phyloP scores from a whole-genome alignment of 2,797 vertebrate genomes.

The Parauchenoglanis punctatus region DNA sequence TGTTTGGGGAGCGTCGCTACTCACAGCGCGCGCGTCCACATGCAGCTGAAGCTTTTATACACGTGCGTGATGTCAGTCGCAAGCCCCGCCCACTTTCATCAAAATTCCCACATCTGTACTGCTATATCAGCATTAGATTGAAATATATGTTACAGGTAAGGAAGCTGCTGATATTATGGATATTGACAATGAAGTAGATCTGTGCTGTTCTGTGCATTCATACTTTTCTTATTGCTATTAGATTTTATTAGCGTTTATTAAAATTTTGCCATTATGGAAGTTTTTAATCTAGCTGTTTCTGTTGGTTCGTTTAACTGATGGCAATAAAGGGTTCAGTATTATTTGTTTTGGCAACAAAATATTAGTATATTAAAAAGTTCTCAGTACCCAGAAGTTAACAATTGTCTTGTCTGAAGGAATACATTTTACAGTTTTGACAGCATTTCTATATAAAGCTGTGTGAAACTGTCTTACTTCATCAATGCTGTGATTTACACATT shows the following conservation, averaged over 20 bases:
- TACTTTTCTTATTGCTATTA: neutral
- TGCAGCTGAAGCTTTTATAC: slow-evolving; percentile 82
- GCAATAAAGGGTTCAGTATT: neutral
- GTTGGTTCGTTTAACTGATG: neutral
- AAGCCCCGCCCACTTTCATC: slow-evolving; percentile 63
- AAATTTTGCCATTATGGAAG: neutral
- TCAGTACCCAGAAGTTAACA: neutral
- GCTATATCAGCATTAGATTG: neutral
- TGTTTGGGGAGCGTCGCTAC: slow-evolving; percentile 75
- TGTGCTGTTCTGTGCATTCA: neutral
- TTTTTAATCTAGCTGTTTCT: neutral
- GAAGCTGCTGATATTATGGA: neutral
- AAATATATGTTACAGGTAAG: neutral
- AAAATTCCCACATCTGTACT: slow-evolving; percentile 23
- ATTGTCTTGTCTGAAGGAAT: neutral
- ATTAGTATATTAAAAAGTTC: neutral
- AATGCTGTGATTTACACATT: neutral
- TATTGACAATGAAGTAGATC: neutral
- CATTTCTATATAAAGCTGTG: neutral
- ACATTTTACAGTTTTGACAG: neutral
- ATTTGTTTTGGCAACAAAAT: neutral
- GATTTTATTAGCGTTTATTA: neutral
- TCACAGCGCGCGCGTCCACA: slow-evolving; percentile 74
- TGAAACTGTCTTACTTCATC: neutral
- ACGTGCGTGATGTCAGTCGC: slow-evolving; percentile 71